Evolutionary conservation across 1,140 invertebrate species (phyloP).

Genomic region (Drusus annulatus): DNA sequence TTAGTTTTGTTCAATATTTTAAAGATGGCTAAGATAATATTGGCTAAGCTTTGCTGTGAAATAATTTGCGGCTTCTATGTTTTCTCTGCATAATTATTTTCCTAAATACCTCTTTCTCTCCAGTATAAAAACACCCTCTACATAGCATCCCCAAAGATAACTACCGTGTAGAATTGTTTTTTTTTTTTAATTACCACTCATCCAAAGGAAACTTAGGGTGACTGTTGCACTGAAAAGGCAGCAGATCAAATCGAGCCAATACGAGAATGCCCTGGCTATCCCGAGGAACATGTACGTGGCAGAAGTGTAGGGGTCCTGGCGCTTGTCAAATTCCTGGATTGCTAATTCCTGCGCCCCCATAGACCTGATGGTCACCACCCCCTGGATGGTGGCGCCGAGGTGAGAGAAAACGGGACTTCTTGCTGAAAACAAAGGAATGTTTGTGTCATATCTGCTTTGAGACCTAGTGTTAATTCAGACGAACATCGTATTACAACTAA

Average conservation of each 20-base stretch:
- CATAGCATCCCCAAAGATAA: too few relatives aligned
- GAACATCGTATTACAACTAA: too few relatives aligned
- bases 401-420: constrained; percentile 81
- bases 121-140: too few relatives aligned
- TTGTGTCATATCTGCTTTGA: too few relatives aligned
- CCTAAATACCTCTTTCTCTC: too few relatives aligned
- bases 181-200: too few relatives aligned
- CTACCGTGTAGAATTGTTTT: background rate
- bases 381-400: constrained; percentile 77
- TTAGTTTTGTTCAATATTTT: too few relatives aligned
- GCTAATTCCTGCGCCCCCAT: constrained; percentile 73
- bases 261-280: constrained; percentile 79
- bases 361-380: constrained; percentile 79
- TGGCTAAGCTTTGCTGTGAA: too few relatives aligned
- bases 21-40: too few relatives aligned
- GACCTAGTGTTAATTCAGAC: too few relatives aligned
- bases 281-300: constrained; percentile 78
- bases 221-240: constrained; percentile 75
- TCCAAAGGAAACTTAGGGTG: constrained; percentile 73
- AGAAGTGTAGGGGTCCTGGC: constrained; percentile 67
- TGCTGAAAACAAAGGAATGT: constrained; percentile 61
- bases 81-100: too few relatives aligned
- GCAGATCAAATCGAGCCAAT: constrained; percentile 80
- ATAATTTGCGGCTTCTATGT: too few relatives aligned
- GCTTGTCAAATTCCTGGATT: constrained; percentile 71